Evolutionary conservation across 37 sponge, comb jelly and placozoan genomes (phyloP).

Genomic region (Axinella damicornis): DNA sequence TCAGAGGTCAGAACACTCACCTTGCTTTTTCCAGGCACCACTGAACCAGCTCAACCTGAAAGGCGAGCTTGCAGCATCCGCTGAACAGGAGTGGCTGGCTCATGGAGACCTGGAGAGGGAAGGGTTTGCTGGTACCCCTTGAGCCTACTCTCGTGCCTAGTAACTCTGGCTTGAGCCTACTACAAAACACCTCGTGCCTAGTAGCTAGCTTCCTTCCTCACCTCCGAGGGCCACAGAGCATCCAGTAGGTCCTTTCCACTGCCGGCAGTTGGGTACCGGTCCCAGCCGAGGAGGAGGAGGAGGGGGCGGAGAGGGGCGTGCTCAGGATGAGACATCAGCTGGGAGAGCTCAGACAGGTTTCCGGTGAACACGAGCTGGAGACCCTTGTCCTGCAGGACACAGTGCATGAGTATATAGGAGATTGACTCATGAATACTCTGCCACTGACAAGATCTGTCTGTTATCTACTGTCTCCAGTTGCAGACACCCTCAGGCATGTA

Average conservation of each 20-base stretch:
- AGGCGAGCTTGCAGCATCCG: constrained; percentile 88
- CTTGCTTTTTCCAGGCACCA: constrained; percentile 94
- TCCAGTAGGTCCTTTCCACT: constrained; percentile 84
- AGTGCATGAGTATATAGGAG: neutral
- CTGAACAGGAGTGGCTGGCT: constrained; percentile 68
- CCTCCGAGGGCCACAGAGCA: constrained; percentile 75
- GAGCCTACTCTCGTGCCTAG: too few relatives aligned
- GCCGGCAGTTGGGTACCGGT: constrained; percentile 60
- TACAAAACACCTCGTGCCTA: too few relatives aligned
- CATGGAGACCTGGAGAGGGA: constrained; percentile 42
- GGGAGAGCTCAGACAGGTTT: constrained; percentile 62
- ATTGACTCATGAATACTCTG: too few relatives aligned
- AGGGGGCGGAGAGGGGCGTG: constrained; percentile 71
- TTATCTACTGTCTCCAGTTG: too few relatives aligned
- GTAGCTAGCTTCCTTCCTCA: neutral
- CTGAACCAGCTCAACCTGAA: constrained; percentile 89
- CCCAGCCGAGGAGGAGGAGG: constrained; percentile 92
- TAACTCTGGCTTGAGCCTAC: too few relatives aligned
- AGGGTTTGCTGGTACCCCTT: too few relatives aligned
- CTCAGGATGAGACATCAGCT: constrained; percentile 58
- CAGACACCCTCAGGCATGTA: too few relatives aligned
- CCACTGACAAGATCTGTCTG: too few relatives aligned
- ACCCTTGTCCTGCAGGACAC: constrained; percentile 65
- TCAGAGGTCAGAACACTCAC: constrained; percentile 59
- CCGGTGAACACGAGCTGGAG: constrained; percentile 68